These are phyloP conservation scores for Natator depressus DNA, from an alignment of 2,113 vertebrate species.

Conservation along the genomic window DNA sequence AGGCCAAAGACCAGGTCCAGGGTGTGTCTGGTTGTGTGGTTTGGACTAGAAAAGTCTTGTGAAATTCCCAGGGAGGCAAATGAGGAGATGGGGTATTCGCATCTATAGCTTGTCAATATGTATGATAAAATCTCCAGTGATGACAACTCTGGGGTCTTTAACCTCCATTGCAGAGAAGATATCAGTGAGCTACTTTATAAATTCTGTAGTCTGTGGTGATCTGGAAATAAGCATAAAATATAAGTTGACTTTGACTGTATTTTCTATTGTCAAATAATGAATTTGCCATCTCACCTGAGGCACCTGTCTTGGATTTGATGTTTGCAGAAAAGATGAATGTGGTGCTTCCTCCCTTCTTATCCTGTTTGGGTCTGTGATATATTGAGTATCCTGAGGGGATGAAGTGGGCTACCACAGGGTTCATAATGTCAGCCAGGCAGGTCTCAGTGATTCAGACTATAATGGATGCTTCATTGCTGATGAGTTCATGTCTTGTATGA, in stretches of 20 bases:
- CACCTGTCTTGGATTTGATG: not conserved
- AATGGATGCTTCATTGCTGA: not conserved
- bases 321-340: not conserved
- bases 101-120: not conserved
- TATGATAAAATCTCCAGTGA: not conserved
- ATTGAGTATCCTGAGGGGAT: not conserved
- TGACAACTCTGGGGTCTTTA: not conserved
- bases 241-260: not conserved
- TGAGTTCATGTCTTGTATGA: not conserved
- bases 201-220: not conserved
- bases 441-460: not conserved
- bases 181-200: not conserved
- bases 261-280: not conserved
- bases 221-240: not conserved
- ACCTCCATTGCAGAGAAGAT: not conserved
- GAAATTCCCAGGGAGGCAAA: not conserved
- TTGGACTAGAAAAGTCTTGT: not conserved
- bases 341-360: not conserved
- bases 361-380: not conserved
- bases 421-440: not conserved
- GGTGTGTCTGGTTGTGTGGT: not conserved
- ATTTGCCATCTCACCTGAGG: not conserved
- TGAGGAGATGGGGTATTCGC: not conserved
- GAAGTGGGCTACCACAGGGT: rapidly evolving
- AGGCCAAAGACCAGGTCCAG: not conserved